phyloP scores from a whole-genome alignment of 2,113 vertebrate species.

The Chionodraco myersi region DNA sequence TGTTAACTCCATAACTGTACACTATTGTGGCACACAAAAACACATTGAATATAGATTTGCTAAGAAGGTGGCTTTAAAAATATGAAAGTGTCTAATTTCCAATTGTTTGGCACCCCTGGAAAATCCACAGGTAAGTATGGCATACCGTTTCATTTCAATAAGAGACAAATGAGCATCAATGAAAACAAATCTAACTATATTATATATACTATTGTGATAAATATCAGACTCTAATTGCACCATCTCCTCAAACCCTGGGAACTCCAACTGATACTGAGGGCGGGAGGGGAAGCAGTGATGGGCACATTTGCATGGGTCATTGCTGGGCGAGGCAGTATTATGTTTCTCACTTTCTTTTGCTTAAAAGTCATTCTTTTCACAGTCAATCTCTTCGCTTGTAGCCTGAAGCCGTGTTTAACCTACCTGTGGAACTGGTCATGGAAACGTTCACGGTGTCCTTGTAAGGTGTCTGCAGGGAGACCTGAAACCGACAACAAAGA shows the following conservation, averaged over 20 bases:
- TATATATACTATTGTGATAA: neutral
- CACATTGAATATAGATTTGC: too few relatives aligned
- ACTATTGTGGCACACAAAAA: neutral
- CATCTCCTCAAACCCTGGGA: neutral
- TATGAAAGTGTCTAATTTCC: too few relatives aligned
- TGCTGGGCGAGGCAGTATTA: conserved; percentile 34
- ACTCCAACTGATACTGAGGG: neutral
- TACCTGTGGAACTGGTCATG: conserved; percentile 98
- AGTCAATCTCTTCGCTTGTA: too few relatives aligned
- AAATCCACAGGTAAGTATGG: too few relatives aligned
- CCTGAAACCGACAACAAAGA: conserved; percentile 79
- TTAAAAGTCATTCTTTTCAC: too few relatives aligned
- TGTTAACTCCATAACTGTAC: neutral
- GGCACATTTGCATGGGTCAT: conserved; percentile 53
- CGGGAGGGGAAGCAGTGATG: neutral
- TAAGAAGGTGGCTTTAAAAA: too few relatives aligned
- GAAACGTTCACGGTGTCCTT: conserved; percentile 97
- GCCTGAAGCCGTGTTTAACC: conserved; percentile 10
- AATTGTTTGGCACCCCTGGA: too few relatives aligned
- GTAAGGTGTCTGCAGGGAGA: conserved; percentile 93
- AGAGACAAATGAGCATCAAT: neutral
- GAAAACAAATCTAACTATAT: neutral
- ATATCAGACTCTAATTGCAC: neutral
- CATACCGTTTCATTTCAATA: neutral
- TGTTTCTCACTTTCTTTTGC: conserved; percentile 21